phyloP scores from a whole-genome alignment of 2,797 vertebrate species.

The Tiaroga cobitis region DNA sequence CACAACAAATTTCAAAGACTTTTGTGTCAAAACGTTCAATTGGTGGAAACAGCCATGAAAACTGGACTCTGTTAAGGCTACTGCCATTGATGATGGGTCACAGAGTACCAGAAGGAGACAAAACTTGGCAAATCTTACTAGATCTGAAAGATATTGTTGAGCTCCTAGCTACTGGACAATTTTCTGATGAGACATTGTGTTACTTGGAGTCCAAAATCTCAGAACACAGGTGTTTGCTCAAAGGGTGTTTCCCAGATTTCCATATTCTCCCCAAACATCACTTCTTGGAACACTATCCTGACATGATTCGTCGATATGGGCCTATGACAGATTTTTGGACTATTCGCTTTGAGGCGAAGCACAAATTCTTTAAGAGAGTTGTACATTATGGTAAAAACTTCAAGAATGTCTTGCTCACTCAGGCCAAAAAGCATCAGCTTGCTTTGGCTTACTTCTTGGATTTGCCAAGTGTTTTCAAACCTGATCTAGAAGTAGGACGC shows the following conservation, averaged over 20 bases:
- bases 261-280: neutral
- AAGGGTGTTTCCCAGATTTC: neutral
- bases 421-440: no score
- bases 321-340: neutral
- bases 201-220: slow-evolving; percentile 6
- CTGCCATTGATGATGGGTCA: slow-evolving; percentile 1
- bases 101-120: neutral
- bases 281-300: neutral
- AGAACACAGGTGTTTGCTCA: neutral
- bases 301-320: neutral
- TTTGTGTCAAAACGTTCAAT: no score
- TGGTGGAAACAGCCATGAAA: neutral
- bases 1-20: neutral
- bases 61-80: neutral
- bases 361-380: neutral
- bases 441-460: no score
- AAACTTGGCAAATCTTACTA: neutral
- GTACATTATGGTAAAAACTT: neutral
- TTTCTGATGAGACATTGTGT: neutral
- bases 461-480: no score
- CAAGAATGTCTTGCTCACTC: neutral
- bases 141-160: neutral
- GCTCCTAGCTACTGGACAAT: slow-evolving; percentile 2
- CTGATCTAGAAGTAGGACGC: no score
- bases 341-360: neutral